These are phyloP conservation scores for Dolichoris vasculosae DNA, from an alignment of 1,140 invertebrate genomes.

Conservation along the genomic window DNA sequence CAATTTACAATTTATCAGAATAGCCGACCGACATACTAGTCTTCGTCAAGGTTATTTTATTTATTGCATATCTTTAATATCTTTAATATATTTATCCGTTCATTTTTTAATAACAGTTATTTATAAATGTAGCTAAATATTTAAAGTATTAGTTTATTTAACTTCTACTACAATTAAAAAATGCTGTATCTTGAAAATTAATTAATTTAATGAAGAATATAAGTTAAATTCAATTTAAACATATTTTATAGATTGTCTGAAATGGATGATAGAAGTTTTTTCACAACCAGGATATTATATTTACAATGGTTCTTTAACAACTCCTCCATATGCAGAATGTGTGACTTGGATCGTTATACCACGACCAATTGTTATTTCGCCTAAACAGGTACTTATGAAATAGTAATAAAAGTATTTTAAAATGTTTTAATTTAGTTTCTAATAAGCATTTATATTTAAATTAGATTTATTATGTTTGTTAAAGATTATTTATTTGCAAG, in stretches of 20 bases:
- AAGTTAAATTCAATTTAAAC: neutral
- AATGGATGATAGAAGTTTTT: constrained; percentile 56
- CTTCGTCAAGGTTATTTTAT: constrained; percentile 62
- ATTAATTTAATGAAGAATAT: too few relatives aligned
- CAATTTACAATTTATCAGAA: constrained; percentile 65
- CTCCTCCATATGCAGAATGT: constrained; percentile 81
- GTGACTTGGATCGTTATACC: constrained; percentile 86
- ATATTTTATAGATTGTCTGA: constrained; percentile 53
- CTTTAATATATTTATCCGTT: neutral
- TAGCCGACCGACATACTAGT: constrained; percentile 57
- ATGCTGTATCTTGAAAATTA: too few relatives aligned
- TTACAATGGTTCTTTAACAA: constrained; percentile 84
- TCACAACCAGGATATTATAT: constrained; percentile 73
- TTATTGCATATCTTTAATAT: neutral
- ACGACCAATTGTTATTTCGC: constrained; percentile 81
- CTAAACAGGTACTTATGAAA: constrained; percentile 77
- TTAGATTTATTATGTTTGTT: neutral
- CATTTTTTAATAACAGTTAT: neutral
- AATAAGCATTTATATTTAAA: too few relatives aligned
- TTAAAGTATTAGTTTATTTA: too few relatives aligned
- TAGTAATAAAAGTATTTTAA: neutral
- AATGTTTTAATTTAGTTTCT: neutral
- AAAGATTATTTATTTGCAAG: neutral
- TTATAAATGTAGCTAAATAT: too few relatives aligned
- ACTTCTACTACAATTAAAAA: too few relatives aligned